A percentile compares a stretch with the other conserved stretches of the same genome.
These are phyloP conservation scores for human DNA, from an alignment of 2,113 vertebrate genomes.

Conservation along the genomic window DNA sequence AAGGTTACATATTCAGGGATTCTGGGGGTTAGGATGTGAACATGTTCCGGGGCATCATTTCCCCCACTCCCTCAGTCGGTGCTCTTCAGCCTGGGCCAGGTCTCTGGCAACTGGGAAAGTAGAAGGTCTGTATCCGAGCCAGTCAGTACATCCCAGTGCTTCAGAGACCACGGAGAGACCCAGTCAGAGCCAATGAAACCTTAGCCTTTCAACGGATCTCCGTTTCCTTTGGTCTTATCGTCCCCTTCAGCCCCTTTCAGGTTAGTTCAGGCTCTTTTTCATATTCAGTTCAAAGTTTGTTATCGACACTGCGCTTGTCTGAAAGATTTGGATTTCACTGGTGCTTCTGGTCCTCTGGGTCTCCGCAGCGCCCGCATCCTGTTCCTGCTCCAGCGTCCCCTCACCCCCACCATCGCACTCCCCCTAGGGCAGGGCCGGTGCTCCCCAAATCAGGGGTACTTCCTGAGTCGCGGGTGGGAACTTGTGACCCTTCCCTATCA, in stretches of 20 bases:
- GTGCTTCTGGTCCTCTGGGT: not conserved
- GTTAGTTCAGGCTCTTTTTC: not conserved
- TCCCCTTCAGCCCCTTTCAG: not conserved
- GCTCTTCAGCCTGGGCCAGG: not conserved
- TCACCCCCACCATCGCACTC: not conserved
- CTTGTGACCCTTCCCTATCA: not conserved
- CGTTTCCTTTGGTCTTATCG: not conserved
- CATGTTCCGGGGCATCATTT: not conserved
- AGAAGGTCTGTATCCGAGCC: not conserved
- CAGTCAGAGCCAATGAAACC: not conserved
- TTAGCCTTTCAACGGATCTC: not conserved
- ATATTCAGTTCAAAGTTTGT: not conserved
- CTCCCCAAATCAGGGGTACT: not conserved
- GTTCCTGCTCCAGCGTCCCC: not conserved
- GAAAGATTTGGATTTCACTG: not conserved
- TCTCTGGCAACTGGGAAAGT: not conserved
- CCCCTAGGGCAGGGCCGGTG: not conserved
- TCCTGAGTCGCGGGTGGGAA: not conserved
- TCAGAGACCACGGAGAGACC: not conserved
- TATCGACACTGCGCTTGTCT: not conserved
- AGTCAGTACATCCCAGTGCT: not conserved
- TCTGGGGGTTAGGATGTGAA: not conserved
- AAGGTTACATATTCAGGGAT: not conserved
- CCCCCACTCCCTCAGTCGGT: not conserved
- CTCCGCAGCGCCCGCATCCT: not conserved